Evolutionary conservation across 2,888 invertebrate genomes (phyloP).

Genomic region (Caenorhabditis afra): DNA sequence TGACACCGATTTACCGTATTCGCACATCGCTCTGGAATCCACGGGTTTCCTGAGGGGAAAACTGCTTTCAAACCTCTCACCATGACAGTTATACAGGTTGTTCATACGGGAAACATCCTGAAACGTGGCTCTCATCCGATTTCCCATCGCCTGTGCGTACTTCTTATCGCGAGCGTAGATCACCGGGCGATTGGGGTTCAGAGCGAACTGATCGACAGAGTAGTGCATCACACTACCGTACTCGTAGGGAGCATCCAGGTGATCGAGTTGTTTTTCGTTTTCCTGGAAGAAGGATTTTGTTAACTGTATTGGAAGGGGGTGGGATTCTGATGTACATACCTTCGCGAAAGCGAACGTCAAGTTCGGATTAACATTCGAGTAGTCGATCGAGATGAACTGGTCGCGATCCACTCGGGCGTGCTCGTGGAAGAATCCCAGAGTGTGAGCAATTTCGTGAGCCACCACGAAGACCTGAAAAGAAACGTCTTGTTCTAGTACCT

Average conservation of each 20-base stretch:
- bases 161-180: conserved; percentile 59
- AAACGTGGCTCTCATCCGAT: conserved; percentile 66
- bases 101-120: conserved; percentile 66
- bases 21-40: conserved; percentile 55
- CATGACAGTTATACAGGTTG: conserved; percentile 62
- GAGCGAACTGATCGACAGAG: conserved; percentile 59
- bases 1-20: conserved; percentile 54
- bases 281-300: conserved; percentile 25
- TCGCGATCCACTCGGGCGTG: conserved; percentile 69
- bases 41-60: too few relatives aligned
- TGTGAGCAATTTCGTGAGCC: conserved; percentile 68
- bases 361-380: conserved; percentile 57
- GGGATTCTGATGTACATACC: conserved; percentile 24
- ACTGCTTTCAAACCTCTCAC: conserved; percentile 31
- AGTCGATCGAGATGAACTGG: conserved; percentile 61
- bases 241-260: conserved; percentile 61
- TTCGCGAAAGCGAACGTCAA: conserved; percentile 58
- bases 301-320: too few relatives aligned
- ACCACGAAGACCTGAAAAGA: conserved; percentile 62
- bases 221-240: conserved; percentile 73
- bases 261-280: conserved; percentile 49
- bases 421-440: conserved; percentile 70
- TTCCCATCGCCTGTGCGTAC: conserved; percentile 63
- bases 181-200: conserved; percentile 54
- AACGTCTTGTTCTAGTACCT: too few relatives aligned